Conservation (phyloP, 2,113 vertebrate species). For the Cavia aperea region DNA sequence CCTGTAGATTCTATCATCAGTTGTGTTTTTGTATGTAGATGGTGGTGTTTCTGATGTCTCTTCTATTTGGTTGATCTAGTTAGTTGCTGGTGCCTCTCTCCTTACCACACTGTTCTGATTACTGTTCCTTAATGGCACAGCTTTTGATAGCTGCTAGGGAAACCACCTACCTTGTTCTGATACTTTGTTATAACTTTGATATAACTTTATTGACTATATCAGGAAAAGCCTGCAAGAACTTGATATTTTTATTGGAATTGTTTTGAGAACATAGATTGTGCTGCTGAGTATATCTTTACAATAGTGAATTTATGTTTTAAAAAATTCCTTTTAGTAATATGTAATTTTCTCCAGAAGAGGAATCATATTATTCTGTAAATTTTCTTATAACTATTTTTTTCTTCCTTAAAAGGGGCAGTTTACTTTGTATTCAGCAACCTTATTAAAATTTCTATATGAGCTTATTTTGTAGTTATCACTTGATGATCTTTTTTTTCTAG, state of each 20-base stretch:
- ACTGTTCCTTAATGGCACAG: neutral
- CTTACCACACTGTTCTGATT: neutral
- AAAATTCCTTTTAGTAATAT: constrained; percentile 33
- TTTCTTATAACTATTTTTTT: neutral
- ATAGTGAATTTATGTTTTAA: neutral
- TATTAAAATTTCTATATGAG: constrained; percentile 4
- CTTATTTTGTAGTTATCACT: neutral
- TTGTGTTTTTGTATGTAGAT: neutral
- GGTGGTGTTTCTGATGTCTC: neutral
- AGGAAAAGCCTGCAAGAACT: neutral
- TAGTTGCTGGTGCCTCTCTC: neutral
- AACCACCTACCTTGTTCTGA: neutral
- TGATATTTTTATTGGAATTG: constrained; percentile 2
- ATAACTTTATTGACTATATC: neutral
- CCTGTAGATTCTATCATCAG: neutral
- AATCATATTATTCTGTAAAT: constrained; percentile 25
- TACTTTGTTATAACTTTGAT: neutral
- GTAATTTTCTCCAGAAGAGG: constrained; percentile 27
- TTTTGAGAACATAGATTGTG: neutral
- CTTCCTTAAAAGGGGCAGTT: neutral
- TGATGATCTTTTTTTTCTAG: constrained; percentile 5
- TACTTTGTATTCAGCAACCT: constrained; percentile 4
- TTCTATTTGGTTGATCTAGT: neutral
- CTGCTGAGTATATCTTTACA: neutral
- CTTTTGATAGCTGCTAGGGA: neutral